Conservation (phyloP, 2,113 vertebrate species). For the Scophthalmus maximus region DNA sequence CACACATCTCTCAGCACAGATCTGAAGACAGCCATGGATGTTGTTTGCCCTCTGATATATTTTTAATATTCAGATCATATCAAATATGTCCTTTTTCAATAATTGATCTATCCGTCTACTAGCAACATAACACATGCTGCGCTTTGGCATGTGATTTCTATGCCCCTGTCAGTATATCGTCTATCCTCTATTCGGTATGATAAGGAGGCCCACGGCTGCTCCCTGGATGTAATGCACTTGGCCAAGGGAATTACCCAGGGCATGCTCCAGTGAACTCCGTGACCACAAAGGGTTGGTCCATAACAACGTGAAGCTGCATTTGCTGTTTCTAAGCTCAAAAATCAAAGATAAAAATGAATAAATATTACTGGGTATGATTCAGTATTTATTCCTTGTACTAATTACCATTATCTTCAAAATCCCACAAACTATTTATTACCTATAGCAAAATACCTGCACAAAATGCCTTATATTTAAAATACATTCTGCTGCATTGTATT, state of each 20-base stretch:
- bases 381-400: neutral
- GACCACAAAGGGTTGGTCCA: conserved; percentile 41
- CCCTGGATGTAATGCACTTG: conserved; percentile 45
- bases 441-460: neutral
- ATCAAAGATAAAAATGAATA: neutral
- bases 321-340: conserved; percentile 8
- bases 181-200: conserved; percentile 34
- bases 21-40: conserved; percentile 76
- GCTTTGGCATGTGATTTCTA: conserved; percentile 66
- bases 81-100: conserved; percentile 78
- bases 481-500: neutral
- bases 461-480: conserved; percentile 1
- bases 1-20: conserved; percentile 77
- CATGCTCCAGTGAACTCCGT: conserved; percentile 36
- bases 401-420: neutral
- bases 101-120: conserved; percentile 78
- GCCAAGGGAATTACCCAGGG: conserved; percentile 37
- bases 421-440: neutral
- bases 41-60: conserved; percentile 82
- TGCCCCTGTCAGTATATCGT: conserved; percentile 57
- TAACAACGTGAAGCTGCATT: conserved; percentile 15
- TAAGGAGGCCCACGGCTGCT: conserved; percentile 40
- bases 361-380: neutral
- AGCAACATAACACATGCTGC: conserved; percentile 73
- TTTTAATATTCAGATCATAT: conserved; percentile 81